phyloP scores from a whole-genome alignment of 1,140 invertebrate genomes.

The Melanaphis sacchari region DNA sequence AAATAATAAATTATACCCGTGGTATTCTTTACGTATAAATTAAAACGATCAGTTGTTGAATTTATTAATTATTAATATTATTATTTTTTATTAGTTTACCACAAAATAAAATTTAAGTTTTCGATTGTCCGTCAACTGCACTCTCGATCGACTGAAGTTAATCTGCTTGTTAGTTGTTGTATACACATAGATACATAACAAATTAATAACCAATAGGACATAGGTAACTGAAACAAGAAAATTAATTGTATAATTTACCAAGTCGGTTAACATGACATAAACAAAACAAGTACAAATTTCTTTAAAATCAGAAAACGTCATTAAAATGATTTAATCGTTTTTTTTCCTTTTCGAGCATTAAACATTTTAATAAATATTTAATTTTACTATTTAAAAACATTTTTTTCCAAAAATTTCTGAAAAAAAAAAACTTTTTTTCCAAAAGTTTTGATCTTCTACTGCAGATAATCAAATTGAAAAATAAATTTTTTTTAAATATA shows the following conservation, averaged over 20 bases:
- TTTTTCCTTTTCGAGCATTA: neutral
- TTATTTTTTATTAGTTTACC: neutral
- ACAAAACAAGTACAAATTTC: neutral
- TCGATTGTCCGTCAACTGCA: neutral
- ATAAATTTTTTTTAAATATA: too few species aligned
- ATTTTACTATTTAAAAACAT: neutral
- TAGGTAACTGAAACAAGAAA: neutral
- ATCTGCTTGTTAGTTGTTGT: neutral
- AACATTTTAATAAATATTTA: neutral
- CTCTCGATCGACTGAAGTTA: neutral
- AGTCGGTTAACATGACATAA: neutral
- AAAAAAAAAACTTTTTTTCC: too few species aligned
- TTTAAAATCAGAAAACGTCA: neutral
- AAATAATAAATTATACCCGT: neutral
- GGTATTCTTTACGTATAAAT: neutral
- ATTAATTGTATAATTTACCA: neutral
- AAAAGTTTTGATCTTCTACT: too few species aligned
- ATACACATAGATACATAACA: too few species aligned
- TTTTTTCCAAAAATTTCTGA: neutral
- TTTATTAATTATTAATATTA: neutral
- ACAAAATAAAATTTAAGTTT: neutral
- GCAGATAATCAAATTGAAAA: too few species aligned
- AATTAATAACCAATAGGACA: too few species aligned
- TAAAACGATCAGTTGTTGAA: neutral
- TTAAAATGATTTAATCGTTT: neutral